Conservation (phyloP, 1,140 invertebrate species). For the Cherax quadricarinatus region DNA sequence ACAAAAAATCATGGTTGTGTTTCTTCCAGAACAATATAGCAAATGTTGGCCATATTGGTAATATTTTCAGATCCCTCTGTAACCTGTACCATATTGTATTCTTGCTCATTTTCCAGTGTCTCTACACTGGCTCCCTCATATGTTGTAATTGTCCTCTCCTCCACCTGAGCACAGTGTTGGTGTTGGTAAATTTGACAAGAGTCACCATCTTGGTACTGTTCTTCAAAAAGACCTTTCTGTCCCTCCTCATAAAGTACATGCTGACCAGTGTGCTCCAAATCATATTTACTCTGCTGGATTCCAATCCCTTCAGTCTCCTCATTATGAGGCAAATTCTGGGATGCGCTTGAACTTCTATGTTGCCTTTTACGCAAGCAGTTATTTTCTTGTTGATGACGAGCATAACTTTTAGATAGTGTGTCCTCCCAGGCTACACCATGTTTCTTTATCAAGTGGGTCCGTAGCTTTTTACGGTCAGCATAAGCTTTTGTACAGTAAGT, state of each 20-base stretch:
- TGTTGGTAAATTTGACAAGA: neutral
- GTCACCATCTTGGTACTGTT: neutral
- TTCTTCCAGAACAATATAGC: constrained; percentile 54
- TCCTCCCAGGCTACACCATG: constrained; percentile 59
- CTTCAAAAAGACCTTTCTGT: neutral
- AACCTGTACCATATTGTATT: constrained; percentile 46
- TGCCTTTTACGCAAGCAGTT: constrained; percentile 30
- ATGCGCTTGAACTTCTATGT: neutral
- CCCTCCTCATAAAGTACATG: neutral
- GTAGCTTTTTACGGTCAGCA: constrained; percentile 37
- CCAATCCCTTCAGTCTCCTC: neutral
- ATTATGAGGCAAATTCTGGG: neutral
- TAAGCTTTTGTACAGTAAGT: constrained; percentile 43
- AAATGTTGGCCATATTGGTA: constrained; percentile 10
- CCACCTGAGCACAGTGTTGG: neutral
- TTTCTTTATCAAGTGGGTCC: constrained; percentile 49
- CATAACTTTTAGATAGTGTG: constrained; percentile 37
- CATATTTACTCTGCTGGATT: neutral
- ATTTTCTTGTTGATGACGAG: constrained; percentile 44
- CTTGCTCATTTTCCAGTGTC: neutral
- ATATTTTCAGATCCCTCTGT: constrained; percentile 25
- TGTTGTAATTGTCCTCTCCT: neutral
- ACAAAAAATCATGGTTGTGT: neutral
- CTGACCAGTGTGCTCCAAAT: neutral
- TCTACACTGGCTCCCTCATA: neutral